Evolutionary conservation across 2,888 invertebrate species (phyloP).

Genomic region (Himalopsyche anomala): DNA sequence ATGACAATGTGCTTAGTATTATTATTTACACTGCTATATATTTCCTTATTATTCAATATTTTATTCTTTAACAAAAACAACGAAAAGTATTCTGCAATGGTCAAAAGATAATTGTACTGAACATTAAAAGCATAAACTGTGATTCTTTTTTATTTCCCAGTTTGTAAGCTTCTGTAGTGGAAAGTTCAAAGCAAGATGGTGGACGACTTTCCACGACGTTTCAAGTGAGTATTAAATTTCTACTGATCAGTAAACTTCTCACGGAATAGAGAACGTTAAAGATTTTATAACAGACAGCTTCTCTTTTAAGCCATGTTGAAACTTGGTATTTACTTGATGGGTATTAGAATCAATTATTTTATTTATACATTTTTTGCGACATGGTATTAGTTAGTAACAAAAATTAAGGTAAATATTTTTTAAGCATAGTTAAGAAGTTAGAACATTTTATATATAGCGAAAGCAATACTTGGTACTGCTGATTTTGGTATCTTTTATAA

Average conservation of each 20-base stretch:
- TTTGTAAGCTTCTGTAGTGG: not conserved
- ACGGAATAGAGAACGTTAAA: not conserved
- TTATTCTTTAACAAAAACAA: too few species aligned
- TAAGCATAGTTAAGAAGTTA: too few species aligned
- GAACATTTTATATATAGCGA: too few species aligned
- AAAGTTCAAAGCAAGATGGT: conserved; percentile 9
- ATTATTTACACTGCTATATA: too few species aligned
- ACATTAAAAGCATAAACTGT: not conserved
- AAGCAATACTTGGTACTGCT: too few species aligned
- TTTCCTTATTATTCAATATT: too few species aligned
- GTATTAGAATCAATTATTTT: not conserved
- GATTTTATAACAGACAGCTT: not conserved
- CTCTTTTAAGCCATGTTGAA: not conserved
- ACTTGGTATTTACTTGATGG: not conserved
- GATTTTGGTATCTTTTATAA: too few species aligned
- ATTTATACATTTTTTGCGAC: not conserved
- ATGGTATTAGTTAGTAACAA: not conserved
- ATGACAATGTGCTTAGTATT: too few species aligned
- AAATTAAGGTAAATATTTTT: too few species aligned
- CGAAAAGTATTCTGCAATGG: too few species aligned
- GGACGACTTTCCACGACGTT: not conserved
- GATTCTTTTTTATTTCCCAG: not conserved
- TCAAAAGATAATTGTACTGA: too few species aligned
- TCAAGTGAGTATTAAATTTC: conserved; percentile 3
- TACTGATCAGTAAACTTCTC: not conserved